Evolutionary conservation across 2,888 invertebrate genomes (phyloP), one percentile per base, ranked within the genome.

Genomic region (Zelleria hepariella): DNA sequence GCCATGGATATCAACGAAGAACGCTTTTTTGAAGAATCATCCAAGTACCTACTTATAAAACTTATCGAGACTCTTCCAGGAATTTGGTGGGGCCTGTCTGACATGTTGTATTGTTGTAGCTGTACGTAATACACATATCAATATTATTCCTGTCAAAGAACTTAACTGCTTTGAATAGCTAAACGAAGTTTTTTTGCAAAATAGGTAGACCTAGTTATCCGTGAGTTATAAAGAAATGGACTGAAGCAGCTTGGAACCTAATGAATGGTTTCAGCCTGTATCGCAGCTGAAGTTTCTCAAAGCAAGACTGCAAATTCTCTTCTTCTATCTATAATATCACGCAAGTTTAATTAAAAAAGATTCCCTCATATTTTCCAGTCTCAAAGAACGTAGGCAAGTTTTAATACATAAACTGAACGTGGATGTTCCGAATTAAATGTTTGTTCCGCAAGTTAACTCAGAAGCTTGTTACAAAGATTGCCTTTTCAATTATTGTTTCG

Each of bases 311-410:
- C 49, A 52, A 52, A 25, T 57, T 26, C 48, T 59, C 62, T 64
- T 64, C 70, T 71, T 67, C 67, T 55, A 69, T 69, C 68, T 67
- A 66, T 71, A 68, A 67, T 69, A 71, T 73, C 68, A 77, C 71
- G 74, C 67, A 77, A 77, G 70, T 81, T 82, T 80, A 79, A 81
- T 82, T 79, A 80, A 78, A 79, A 78, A 79, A 72, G 68, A 76
- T 66, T 64, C 66, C 68, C 68, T 67, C 67, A 74, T 73, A 73
- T 72, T 66, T 70, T 64, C 67, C 61, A 64, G 66, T 67, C 69
- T 66, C 64, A 72, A 71, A 71, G 63, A 69, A 65, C 67, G 67
- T 66, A 60, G 59, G 59, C 64, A 73, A 74, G 64, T 71, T 77
- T 74, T 68, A 52, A 72, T 71, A 67, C 73, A 75, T 69, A 71